Base-by-base conservation (phyloP, 2,113 vertebrate genomes). In the Lanius ludovicianus region DNA sequence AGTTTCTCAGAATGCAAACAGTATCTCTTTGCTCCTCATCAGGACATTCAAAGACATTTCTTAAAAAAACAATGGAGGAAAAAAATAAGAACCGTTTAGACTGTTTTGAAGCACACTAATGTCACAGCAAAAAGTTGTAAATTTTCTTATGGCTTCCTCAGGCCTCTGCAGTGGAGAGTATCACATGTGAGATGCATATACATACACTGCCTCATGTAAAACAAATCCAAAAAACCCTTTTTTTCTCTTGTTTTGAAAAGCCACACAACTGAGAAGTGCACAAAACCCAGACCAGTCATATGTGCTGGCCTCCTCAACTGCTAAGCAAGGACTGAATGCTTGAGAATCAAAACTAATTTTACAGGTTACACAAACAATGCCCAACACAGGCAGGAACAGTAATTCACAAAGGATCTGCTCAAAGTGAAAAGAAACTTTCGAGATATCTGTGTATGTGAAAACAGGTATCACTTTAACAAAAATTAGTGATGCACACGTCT, bases 61-160 rank as follows among this genome's bases (percentile, higher is more conserved):
- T 62, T 8, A 46, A 50, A 74, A 31, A 3, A 22, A 64, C 22
- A 68, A 20, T 2, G 0, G 2, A 2, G 2, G 0, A 0, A 3
- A 30, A 11, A 17, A 50, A 18, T 11, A 20, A 78, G 25, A 74
- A 35, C 11, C 6, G 12, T 22, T 53, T 6, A 39, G 13, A 35
- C 3, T 56, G 39, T 46, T 67, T 42, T 52, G 27, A 87, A 95
- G 46, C 6, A 62, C 22, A 49, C 4, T 39, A 25, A 73, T 31
- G 19, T n/a, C 64, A 89, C 3, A 47, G 2, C 7, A 77, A 30
- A 6, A 89, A 74, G 31, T 0, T 4, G 19, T 25, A 83, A 57
- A 33, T n/a, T 86, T 73, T 28, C 17, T 37, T 56, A 73, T 68
- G 25, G 37, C 10, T 74, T 12, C 13, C 28, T 42, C 5, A 11